Base-by-base conservation (phyloP, 1,140 invertebrate species). In the Coboldia fuscipes region DNA sequence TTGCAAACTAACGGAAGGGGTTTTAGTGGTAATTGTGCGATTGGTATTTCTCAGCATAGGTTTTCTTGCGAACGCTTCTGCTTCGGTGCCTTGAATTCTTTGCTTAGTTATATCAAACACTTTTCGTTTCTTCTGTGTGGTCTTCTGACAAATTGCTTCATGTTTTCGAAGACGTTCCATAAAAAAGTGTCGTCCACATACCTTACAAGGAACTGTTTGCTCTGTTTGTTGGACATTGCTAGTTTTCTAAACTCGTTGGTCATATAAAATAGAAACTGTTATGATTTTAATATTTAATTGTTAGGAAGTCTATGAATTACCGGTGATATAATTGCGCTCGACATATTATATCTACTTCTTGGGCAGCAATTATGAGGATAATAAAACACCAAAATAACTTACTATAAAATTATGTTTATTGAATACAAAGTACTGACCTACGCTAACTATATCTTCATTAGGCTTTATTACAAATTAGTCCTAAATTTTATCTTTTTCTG, bases 31-130 rank as follows among this genome's bases (percentile, higher is more conserved):
- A 4, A 30, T 23, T 14, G 9, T 16, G 15, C 34, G 36, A 30
- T 37, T 45, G 16, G 31, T 42, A 38, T 46, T 41, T 38, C 43
- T 53, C 19, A 46, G 44, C 0, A 41, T 37, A 39, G 34, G 41
- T n/a, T 65, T 66, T 35, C 46, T 61, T 18, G 69, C 58, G 50
- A 73, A 90, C 35, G 68, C 61, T 44, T 89, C 85, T 15, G 81
- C 67, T 44, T 93, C 89, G 1, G 88, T 93, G 16, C 88, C 88
- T 55, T 57, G 50, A 6, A 85, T 64, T 28, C 89, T 62, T 48
- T 80, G 80, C 51, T 84, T 84, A 4, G 73, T 64, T 9, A 77
- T 70, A 56, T 96, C 86, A 50, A 88, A 92, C 7, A 70, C 66
- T 60, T 86, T 90, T 37, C 88, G 63, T 44, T 84, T 84, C 46